A percentile compares a stretch with the other conserved stretches of the same genome.
phyloP scores from a whole-genome alignment of 2,113 vertebrate genomes.

The Leucosticte australis region DNA sequence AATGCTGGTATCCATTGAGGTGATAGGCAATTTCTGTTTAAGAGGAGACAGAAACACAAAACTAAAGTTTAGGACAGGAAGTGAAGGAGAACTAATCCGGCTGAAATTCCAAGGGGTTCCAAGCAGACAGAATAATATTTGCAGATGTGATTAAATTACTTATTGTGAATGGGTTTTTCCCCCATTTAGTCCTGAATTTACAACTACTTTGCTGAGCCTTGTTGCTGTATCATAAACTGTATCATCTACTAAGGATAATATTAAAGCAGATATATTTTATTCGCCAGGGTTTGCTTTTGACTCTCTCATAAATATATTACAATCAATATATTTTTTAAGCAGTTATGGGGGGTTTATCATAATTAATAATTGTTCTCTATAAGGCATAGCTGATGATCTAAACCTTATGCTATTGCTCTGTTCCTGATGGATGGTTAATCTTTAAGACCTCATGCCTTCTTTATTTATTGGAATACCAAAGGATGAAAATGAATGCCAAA shows the following conservation, averaged over 20 bases:
- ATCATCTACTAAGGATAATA: neutral
- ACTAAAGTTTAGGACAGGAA: conserved; percentile 46
- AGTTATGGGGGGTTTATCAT: neutral
- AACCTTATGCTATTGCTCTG: neutral
- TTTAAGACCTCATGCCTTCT: neutral
- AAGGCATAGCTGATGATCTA: neutral
- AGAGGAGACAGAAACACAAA: conserved; percentile 33
- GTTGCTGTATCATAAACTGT: neutral
- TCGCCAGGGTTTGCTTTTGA: neutral
- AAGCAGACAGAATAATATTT: conserved; percentile 52
- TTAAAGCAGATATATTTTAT: neutral
- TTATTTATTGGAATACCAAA: neutral
- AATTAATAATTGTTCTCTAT: neutral
- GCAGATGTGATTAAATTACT: conserved; percentile 33
- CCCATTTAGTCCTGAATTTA: neutral
- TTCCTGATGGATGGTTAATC: neutral
- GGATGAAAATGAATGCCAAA: neutral
- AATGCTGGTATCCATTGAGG: neutral
- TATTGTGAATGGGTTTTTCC: neutral
- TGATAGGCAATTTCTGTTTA: conserved; percentile 31
- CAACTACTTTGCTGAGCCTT: neutral
- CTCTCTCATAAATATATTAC: neutral
- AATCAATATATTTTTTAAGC: neutral
- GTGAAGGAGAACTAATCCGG: conserved; percentile 49
- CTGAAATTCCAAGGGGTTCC: conserved; percentile 29